Evolutionary conservation across 23 tunicate species (phyloP), one percentile per base, ranked within the genome.

Genomic region (Corella eumyota): DNA sequence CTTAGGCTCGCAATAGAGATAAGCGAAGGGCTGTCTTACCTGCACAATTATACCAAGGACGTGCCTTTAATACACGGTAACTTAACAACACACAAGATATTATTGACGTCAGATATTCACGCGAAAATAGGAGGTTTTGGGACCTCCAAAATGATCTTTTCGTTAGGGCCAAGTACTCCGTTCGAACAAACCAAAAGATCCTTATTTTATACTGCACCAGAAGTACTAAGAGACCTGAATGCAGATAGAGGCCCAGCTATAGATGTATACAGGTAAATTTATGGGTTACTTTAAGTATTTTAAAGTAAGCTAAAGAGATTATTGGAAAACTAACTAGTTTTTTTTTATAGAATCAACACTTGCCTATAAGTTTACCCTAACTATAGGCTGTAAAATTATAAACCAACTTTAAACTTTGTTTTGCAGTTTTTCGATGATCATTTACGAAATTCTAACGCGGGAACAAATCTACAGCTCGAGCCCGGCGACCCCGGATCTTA

Each of bases 51-150:
- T 36, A 45, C 64, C 48, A 30, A 65, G 40, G 57, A 13, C 28
- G 55, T 65, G 25, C 23, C 82, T 4, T 45, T 75, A 32, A 73
- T 75, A 7, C 82, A 75, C 36, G 72, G 82, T 21, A 73, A 75
- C 50, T 60, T 75, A 19, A 75, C 66, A 57, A 67, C 82, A 6
- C 66, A 75, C 23, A 75, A 75, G 34, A 66, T 75, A 58, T 60
- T 75, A 13, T 40, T 75, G 45, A 75, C 82, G 21, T 2, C 32
- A 2, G 73, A 66, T 19, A 60, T 75, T 15, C 66, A 75, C 15
- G 73, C 64, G 13, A 75, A 75, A 46, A 13, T 75, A 22, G 82
- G 73, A 0, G 82, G 66, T 66, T 75, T 75, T 44, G 82, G 82
- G 22, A 55, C 82, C 17, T 60, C 71, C 4, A 56, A 75, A n/a